A percentile compares a stretch with the other conserved stretches of the same genome.
Evolutionary conservation across 1,140 invertebrate species (phyloP).

Genomic region (Oreohelix idahoensis): DNA sequence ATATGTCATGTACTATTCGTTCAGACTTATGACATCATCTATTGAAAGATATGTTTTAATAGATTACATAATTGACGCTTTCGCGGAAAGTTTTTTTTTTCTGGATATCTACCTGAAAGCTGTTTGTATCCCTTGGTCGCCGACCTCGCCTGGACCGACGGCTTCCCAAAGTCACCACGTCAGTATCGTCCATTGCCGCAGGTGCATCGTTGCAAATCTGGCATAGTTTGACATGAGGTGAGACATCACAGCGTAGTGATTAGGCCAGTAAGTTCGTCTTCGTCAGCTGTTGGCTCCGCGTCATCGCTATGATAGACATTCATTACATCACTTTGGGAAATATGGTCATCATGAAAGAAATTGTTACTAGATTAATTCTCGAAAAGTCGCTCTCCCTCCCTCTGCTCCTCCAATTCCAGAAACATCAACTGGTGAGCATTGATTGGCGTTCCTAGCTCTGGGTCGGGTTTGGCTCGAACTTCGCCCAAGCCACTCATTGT

Average conservation of each 20-base stretch:
- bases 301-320: not conserved
- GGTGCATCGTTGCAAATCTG: not conserved
- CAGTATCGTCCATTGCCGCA: not conserved
- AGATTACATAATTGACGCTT: no score
- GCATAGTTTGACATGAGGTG: not conserved
- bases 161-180: not conserved
- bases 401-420: conserved; percentile 56
- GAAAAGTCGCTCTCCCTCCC: conserved; percentile 34
- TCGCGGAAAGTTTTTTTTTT: no score
- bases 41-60: no score
- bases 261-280: not conserved
- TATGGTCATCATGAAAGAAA: not conserved
- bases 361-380: not conserved
- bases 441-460: conserved; percentile 57
- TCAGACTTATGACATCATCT: no score
- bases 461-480: conserved; percentile 52
- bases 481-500: conserved; percentile 66
- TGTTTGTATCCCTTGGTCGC: not conserved
- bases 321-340: not conserved
- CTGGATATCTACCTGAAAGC: not conserved
- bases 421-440: conserved; percentile 58
- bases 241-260: not conserved
- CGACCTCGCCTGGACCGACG: not conserved
- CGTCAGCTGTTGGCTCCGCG: not conserved
- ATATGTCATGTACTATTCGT: no score